These are phyloP conservation scores for Lepus timidus DNA, from an alignment of 2,113 vertebrate genomes.

Conservation along the genomic window DNA sequence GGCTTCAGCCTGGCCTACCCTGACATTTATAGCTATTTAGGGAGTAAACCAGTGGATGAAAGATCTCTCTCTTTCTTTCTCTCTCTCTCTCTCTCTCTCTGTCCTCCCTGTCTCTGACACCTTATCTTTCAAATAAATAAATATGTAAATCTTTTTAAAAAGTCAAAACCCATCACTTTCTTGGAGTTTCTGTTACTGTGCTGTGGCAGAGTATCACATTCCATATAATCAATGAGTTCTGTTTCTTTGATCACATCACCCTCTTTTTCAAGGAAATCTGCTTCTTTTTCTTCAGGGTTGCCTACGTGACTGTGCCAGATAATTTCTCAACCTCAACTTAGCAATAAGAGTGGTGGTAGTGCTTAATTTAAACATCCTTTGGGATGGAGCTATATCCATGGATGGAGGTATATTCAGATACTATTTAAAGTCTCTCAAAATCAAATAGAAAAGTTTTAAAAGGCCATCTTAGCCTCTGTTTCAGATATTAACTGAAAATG, in stretches of 20 bases:
- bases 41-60: too few species aligned
- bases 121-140: too few species aligned
- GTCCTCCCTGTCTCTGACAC: too few species aligned
- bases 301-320: neutral
- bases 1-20: too few species aligned
- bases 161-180: neutral
- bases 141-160: too few species aligned
- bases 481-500: constrained; percentile 42
- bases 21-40: too few species aligned
- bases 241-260: neutral
- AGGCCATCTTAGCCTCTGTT: constrained; percentile 6
- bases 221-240: neutral
- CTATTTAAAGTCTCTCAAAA: constrained; percentile 43
- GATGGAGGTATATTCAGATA: neutral
- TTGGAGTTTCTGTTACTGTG: constrained; percentile 38
- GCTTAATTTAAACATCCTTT: constrained; percentile 49
- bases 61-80: too few species aligned
- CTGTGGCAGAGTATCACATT: neutral
- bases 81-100: too few species aligned
- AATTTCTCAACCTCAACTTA: constrained; percentile 49
- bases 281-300: constrained; percentile 30
- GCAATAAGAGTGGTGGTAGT: constrained; percentile 35
- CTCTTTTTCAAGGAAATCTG: constrained; percentile 36
- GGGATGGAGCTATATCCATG: neutral
- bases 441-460: constrained; percentile 50